These are phyloP conservation scores for Solenopsis invicta DNA, from an alignment of 1,140 invertebrate species.

Conservation along the genomic window DNA sequence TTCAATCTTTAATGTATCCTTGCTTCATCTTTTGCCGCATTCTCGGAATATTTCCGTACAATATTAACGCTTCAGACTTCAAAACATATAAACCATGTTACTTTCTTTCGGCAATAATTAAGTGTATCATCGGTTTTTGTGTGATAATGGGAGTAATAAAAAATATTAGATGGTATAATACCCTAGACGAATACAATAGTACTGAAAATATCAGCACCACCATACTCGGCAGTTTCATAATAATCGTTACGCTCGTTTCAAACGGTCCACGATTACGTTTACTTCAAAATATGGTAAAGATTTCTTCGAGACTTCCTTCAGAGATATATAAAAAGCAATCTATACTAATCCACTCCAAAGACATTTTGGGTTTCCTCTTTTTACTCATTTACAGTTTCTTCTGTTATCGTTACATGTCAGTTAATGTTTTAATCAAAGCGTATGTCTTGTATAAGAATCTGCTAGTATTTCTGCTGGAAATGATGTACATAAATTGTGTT, in stretches of 20 bases:
- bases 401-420: background rate
- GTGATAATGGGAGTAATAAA: background rate
- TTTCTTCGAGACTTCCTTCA: background rate
- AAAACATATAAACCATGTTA: background rate
- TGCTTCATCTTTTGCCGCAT: conserved; percentile 65
- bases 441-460: conserved; percentile 68
- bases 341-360: conserved; percentile 64
- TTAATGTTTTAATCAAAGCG: background rate
- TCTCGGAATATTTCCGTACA: conserved; percentile 49
- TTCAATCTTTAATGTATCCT: conserved; percentile 53
- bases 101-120: background rate
- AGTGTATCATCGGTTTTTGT: background rate
- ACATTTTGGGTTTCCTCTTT: conserved; percentile 75
- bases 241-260: background rate
- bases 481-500: conserved; percentile 80
- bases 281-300: background rate
- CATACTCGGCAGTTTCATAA: background rate
- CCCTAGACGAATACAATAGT: too few species aligned
- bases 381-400: conserved; percentile 68
- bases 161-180: background rate
- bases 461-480: conserved; percentile 76
- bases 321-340: background rate
- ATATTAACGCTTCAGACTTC: background rate
- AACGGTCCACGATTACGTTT: background rate
- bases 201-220: too few species aligned